Base-by-base conservation (phyloP, 1,140 invertebrate genomes). In the Stegodyphus dumicola region DNA sequence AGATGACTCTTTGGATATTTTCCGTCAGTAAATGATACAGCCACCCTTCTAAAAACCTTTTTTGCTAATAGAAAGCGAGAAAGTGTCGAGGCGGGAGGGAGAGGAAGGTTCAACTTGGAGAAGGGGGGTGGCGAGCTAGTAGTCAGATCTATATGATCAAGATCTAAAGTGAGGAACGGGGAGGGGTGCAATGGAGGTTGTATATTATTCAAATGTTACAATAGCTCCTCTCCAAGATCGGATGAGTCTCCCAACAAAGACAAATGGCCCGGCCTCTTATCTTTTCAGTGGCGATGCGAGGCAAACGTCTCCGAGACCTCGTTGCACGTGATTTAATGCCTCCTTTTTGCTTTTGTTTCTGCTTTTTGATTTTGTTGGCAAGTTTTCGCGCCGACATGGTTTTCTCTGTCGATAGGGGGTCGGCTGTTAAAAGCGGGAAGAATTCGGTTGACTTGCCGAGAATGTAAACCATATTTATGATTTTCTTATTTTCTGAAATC, bases 141-240 rank as follows among this genome's bases (percentile, higher is more conserved):
- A 18, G 17, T 15, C 7, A 70, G 69, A 70, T 54, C 71, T 83
- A 83, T 56, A 83, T 74, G 79, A 83, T 83, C 79, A 74, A 74
- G 70, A 83, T 83, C 79, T 75, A 83, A 83, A 83, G 67, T 79
- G 77, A 69, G n/a, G 77, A 81, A 49, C 33, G 69, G 70, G 70
- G 6, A 60, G 48, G 33, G 79, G 70, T 54, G 53, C n/a, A 54
- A 66, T 11, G n/a, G 70, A 74, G 48, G 71, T 6, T 53, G 79
- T 74, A 75, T 83, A 83, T 83, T 83, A 83, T 83, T 83, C 71
- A 83, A 83, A 83, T 83, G 79, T 49, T 83, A 83, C 79, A 83
- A 83, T 83, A 83, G 79, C 71, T 83, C 33, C 3, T 52, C 49
- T 52, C 71, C 6, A 66, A 53, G 71, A 53, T 74, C 70, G 70